Evolutionary conservation across 2,113 vertebrate genomes (phyloP).

Genomic region (Channa argus): DNA sequence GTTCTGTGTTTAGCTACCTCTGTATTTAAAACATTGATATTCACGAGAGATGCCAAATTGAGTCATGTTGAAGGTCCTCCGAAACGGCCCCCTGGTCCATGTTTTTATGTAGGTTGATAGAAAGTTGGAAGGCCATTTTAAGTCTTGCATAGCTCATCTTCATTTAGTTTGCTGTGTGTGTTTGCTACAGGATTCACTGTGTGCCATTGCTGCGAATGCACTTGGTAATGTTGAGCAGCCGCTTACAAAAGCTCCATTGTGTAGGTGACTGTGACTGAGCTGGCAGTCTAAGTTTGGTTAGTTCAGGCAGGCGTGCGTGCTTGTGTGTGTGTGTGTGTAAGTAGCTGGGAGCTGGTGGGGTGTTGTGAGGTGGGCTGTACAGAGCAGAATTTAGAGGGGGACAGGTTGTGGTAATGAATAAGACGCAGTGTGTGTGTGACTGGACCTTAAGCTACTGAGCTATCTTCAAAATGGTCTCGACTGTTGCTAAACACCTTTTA

Average conservation of each 20-base stretch:
- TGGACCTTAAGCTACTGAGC: conserved; percentile 40
- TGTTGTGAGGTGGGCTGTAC: conserved; percentile 6
- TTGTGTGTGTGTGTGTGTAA: neutral
- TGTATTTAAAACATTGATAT: neutral
- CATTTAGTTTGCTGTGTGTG: neutral
- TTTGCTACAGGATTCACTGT: neutral
- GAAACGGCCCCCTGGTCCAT: neutral
- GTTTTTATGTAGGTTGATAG: neutral
- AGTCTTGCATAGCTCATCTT: neutral
- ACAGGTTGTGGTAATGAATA: conserved; percentile 67
- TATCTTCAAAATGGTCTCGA: conserved; percentile 68
- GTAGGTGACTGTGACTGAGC: conserved; percentile 43
- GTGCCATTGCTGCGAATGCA: conserved; percentile 18
- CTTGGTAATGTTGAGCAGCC: conserved; percentile 22
- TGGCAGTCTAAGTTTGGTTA: conserved; percentile 54
- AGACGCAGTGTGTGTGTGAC: conserved; percentile 63
- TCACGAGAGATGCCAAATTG: neutral
- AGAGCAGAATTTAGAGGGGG: conserved; percentile 32
- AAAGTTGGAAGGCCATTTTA: neutral
- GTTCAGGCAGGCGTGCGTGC: conserved; percentile 33
- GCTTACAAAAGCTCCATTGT: conserved; percentile 74
- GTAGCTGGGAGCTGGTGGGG: neutral
- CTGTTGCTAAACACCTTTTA: conserved; percentile 48
- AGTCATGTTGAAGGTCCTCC: neutral
- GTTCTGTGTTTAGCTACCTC: conserved; percentile 3